Evolutionary conservation across 2,113 vertebrate species (phyloP).

Genomic region (Solenodon paradoxus): DNA sequence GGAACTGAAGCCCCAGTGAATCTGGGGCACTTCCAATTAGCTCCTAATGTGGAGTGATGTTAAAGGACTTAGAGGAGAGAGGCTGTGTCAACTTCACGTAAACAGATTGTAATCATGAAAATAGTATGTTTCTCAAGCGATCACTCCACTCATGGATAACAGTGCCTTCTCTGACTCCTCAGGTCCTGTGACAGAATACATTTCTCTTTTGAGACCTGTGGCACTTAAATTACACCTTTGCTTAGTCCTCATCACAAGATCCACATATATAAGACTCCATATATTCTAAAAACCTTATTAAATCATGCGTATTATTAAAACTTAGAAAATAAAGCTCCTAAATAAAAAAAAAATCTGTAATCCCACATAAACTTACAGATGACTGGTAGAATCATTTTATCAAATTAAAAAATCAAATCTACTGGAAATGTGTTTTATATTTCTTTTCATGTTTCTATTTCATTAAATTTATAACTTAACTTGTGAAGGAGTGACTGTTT

Average conservation of each 20-base stretch:
- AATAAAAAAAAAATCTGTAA: not conserved
- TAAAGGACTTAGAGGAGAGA: not conserved
- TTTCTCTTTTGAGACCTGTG: not conserved
- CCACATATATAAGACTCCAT: not conserved
- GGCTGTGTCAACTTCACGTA: not conserved
- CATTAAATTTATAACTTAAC: not conserved
- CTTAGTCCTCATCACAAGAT: not conserved
- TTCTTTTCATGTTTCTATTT: not conserved
- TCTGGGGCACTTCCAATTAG: not conserved
- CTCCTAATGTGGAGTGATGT: not conserved
- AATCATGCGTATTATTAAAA: not conserved
- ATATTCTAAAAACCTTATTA: not conserved
- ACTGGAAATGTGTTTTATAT: not conserved
- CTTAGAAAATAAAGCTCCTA: not conserved
- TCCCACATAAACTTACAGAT: not conserved
- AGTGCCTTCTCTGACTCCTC: not conserved
- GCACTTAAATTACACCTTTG: not conserved
- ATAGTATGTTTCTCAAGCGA: not conserved
- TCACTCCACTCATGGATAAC: not conserved
- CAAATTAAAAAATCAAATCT: not conserved
- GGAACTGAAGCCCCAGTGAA: not conserved
- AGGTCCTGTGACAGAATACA: not conserved
- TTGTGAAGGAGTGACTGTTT: not conserved
- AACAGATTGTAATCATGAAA: not conserved
- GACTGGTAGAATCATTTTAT: not conserved